Percentiles rank a stretch among this genome's conserved stretches.
These are phyloP conservation scores for Scaptomyza graminum DNA, from an alignment of 1,140 invertebrate species.

Conservation along the genomic window DNA sequence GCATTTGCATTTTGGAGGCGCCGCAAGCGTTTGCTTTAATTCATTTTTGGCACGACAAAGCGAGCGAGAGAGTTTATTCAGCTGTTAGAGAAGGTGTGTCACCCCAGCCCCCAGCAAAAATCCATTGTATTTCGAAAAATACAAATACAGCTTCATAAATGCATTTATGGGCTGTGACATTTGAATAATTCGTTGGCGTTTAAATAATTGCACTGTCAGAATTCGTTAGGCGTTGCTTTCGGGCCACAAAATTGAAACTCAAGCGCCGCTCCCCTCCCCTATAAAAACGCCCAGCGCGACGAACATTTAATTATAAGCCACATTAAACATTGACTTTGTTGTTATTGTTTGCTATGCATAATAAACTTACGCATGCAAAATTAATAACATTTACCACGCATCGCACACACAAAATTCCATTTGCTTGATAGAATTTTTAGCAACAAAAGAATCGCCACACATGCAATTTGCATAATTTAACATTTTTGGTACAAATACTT, in stretches of 20 bases:
- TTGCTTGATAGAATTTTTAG: conserved; percentile 63
- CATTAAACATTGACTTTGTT: conserved; percentile 62
- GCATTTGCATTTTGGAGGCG: conserved; percentile 51
- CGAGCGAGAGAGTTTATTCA: conserved; percentile 2
- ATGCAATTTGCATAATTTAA: conserved; percentile 69
- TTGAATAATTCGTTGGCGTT: conserved; percentile 37
- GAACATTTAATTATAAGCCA: conserved; percentile 73
- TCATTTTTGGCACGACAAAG: conserved; percentile 31
- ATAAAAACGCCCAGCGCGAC: background rate
- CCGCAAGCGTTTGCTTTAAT: conserved; percentile 30
- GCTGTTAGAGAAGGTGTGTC: conserved; percentile 11
- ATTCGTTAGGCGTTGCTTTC: conserved; percentile 47
- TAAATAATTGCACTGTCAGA: conserved; percentile 61
- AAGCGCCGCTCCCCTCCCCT: too few relatives aligned
- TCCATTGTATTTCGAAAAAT: background rate
- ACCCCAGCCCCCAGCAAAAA: background rate
- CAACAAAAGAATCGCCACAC: conserved; percentile 43
- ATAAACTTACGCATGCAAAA: conserved; percentile 69
- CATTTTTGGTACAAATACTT: conserved; percentile 11
- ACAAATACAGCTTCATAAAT: background rate
- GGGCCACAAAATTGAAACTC: background rate
- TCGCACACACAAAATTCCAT: conserved; percentile 57
- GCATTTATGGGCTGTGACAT: conserved; percentile 31
- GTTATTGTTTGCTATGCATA: conserved; percentile 58
- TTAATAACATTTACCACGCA: conserved; percentile 71